A percentile compares a stretch with the other conserved stretches of the same genome.
Evolutionary conservation across 2,888 invertebrate genomes (phyloP).

Genomic region (Actias luna): DNA sequence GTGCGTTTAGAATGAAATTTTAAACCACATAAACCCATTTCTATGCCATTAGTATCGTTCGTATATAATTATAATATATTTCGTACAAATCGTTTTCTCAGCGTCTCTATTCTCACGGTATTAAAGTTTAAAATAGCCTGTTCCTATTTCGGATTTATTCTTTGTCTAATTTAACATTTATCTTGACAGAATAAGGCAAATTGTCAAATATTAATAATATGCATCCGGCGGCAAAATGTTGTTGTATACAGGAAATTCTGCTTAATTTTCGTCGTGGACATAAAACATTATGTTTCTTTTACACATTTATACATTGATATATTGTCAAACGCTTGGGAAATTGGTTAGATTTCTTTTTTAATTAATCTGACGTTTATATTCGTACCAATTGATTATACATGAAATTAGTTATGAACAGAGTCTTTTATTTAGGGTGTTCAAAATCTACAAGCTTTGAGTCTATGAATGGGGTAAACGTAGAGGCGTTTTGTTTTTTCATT

Average conservation of each 20-base stretch:
- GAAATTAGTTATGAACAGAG: not conserved
- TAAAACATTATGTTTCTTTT: constrained; percentile 26
- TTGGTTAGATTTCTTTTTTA: constrained; percentile 13
- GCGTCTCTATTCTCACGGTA: constrained; percentile 17
- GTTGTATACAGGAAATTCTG: constrained; percentile 34
- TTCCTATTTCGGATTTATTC: not conserved
- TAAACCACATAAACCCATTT: constrained; percentile 26
- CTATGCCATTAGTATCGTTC: constrained; percentile 34
- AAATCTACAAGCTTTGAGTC: no score
- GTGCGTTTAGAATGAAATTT: constrained; percentile 4
- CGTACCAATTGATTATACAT: not conserved
- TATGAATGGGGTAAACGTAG: no score
- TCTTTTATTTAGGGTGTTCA: not conserved
- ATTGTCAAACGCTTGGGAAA: not conserved
- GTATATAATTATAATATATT: constrained; percentile 24
- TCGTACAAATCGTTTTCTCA: not conserved
- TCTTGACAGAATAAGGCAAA: constrained; percentile 39
- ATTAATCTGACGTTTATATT: constrained; percentile 14
- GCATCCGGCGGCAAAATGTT: constrained; percentile 34
- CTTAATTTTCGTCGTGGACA: constrained; percentile 27
- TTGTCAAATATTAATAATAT: constrained; percentile 40
- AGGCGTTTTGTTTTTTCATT: no score
- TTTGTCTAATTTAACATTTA: constrained; percentile 28
- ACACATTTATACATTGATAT: not conserved
- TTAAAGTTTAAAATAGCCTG: constrained; percentile 26